Evolutionary conservation across 2,888 invertebrate genomes (phyloP), one percentile per base, ranked within the genome.

Genomic region (Agrilus biguttatus): DNA sequence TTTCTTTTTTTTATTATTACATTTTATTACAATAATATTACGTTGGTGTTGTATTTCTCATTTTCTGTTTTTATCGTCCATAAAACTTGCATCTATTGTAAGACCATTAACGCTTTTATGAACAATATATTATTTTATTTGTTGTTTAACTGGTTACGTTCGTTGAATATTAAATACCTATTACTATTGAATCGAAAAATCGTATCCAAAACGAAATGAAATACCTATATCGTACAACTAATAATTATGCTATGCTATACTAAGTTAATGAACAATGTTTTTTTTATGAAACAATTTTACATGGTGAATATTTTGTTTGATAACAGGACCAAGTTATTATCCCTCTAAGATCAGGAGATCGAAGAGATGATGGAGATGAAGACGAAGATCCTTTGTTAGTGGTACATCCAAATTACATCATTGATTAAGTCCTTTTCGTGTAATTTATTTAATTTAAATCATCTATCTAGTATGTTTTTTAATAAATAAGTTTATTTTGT

Each of bases 401-500:
- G 13, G 95, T 96, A 1, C 96, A 98, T 74, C 97, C 97, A 1
- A 95, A 96, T 69, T 97, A 93, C 62, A 78, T 89, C 38, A 74
- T 90, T 37, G 88, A 91, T 51, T 68, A 65, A 48, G 66, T 43
- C 39, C 14, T 37, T 41, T 8, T 37, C 36, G 28, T 38, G 40
- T 33, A n/a, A 39, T 41, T 19, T 38, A 19, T 38, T 19, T n/a
- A n/a, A n/a, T n/a, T n/a, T n/a, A n/a, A n/a, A 5, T 14, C 32
- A 8, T 38, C 2, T 8, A 33, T 14, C 21, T 38, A 2, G 39
- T 14, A 3, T 19, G 2, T 21, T 7, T 17, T 10, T 38, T 38
- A 19, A 17, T 6, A 4, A 17, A 17, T 17, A 17, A 17, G 17
- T 17, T 17, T 17, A 17, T 17, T 17, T 3, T 17, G 4, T 2